Percentiles rank a stretch among this genome's conserved stretches.
These are phyloP conservation scores for Telenomus remus DNA, from an alignment of 1,140 invertebrate species.

Conservation along the genomic window DNA sequence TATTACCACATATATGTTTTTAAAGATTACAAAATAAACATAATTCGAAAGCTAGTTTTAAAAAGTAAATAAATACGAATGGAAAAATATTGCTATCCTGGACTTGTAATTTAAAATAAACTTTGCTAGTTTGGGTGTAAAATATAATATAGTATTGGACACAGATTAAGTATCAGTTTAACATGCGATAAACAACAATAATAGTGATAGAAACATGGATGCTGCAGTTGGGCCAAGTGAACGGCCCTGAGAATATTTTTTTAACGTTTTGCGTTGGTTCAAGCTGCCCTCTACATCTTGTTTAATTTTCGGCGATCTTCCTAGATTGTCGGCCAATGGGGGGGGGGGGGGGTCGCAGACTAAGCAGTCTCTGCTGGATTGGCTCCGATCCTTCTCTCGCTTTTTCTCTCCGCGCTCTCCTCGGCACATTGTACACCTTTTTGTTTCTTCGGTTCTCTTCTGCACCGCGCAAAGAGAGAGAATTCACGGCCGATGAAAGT, in stretches of 20 bases:
- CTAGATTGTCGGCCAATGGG: constrained; percentile 45
- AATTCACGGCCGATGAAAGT: constrained; percentile 53
- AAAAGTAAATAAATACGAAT: no score
- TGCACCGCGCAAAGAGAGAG: constrained; percentile 20
- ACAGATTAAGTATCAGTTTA: neutral
- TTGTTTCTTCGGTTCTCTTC: constrained; percentile 23
- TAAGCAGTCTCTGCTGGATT: constrained; percentile 41
- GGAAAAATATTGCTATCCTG: no score
- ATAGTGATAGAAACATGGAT: no score
- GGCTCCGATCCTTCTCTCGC: constrained; percentile 32
- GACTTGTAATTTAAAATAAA: no score
- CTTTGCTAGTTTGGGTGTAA: no score
- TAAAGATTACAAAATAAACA: no score
- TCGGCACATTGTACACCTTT: constrained; percentile 14
- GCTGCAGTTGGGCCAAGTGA: neutral
- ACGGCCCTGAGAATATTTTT: constrained; percentile 67
- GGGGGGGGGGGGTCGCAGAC: constrained; percentile 38
- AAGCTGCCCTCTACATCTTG: constrained; percentile 69
- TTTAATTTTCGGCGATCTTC: constrained; percentile 66
- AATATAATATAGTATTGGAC: no score
- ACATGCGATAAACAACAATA: no score
- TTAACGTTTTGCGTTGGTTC: constrained; percentile 64
- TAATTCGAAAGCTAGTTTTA: no score
- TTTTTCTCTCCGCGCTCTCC: constrained; percentile 10
- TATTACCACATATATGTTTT: no score